Evolutionary conservation across 2,888 invertebrate genomes (phyloP).

Genomic region (Cerceris ruficornis): DNA sequence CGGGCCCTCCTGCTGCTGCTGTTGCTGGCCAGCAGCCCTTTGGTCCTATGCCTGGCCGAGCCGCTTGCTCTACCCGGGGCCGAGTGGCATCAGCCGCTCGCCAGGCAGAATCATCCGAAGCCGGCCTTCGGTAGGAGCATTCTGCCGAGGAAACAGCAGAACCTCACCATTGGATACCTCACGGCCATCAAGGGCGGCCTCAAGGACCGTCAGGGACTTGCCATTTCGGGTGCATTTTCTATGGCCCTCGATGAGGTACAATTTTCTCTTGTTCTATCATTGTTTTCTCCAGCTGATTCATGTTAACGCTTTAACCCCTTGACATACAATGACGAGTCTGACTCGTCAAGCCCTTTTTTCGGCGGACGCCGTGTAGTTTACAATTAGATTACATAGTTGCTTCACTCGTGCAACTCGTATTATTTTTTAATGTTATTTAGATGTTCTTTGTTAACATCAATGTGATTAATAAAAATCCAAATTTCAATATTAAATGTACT

Average conservation of each 20-base stretch:
- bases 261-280: background rate
- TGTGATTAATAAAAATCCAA: too few relatives aligned
- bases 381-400: too few relatives aligned
- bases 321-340: too few relatives aligned
- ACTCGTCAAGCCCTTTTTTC: too few relatives aligned
- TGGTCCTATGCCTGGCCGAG: conserved; percentile 69
- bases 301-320: too few relatives aligned
- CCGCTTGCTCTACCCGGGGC: conserved; percentile 61
- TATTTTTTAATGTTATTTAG: too few relatives aligned
- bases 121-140: conserved; percentile 28
- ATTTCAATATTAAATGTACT: too few relatives aligned
- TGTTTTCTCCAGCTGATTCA: too few relatives aligned
- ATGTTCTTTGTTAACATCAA: too few relatives aligned
- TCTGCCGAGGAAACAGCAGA: conserved; percentile 68
- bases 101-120: conserved; percentile 45
- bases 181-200: conserved; percentile 91
- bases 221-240: conserved; percentile 94
- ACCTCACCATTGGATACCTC: conserved; percentile 92
- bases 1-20: conserved; percentile 84
- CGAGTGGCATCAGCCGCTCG: conserved; percentile 47
- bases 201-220: conserved; percentile 91
- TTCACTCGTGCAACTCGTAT: too few relatives aligned
- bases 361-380: too few relatives aligned
- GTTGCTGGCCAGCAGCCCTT: conserved; percentile 83
- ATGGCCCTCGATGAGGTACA: conserved; percentile 92